phyloP scores from a whole-genome alignment of 2,113 vertebrate species.

The Callorhinus ursinus region DNA sequence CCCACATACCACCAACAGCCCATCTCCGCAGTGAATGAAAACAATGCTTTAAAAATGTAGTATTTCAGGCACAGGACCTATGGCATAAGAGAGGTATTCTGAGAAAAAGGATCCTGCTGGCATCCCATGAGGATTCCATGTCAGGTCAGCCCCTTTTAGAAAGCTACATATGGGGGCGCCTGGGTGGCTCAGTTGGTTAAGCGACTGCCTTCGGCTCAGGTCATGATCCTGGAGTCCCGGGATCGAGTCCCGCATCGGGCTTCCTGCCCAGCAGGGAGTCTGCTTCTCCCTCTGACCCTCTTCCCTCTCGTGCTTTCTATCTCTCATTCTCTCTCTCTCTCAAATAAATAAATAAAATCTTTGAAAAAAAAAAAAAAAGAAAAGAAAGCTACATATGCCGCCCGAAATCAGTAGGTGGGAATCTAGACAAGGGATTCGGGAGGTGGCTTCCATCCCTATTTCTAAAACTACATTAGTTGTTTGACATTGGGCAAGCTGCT shows the following conservation, averaged over 20 bases:
- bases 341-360: no score
- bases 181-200: no score
- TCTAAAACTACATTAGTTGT: neutral
- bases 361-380: no score
- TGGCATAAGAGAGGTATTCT: neutral
- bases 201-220: no score
- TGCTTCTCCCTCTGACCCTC: no score
- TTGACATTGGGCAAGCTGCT: neutral
- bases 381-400: neutral
- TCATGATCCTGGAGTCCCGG: no score
- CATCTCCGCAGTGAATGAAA: neutral
- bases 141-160: neutral
- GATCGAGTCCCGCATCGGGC: no score
- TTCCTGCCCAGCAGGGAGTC: no score
- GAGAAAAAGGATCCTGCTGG: neutral
- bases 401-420: neutral
- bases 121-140: neutral
- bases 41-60: neutral
- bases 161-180: neutral
- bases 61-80: neutral
- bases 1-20: neutral
- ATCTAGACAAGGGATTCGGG: no score
- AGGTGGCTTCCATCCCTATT: neutral
- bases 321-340: no score
- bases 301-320: no score